Base-by-base conservation (phyloP, 2,113 vertebrate species). In the Pterocles burchelli region DNA sequence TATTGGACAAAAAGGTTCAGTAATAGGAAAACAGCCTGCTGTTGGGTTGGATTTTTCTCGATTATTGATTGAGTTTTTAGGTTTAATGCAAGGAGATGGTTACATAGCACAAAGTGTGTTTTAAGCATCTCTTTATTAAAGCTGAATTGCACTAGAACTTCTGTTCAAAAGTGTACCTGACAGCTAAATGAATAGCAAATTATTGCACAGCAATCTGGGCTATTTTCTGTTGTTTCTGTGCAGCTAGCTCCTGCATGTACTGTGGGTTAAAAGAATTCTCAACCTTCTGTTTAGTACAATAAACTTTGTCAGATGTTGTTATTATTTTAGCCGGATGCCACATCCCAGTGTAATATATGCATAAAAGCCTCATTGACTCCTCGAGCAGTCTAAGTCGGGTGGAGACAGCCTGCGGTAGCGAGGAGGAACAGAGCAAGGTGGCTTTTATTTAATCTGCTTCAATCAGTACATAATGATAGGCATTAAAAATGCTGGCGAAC, bases 301-400 rank as follows among this genome's bases (percentile, higher is more conserved):
- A 95, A 95, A 95, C 57, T 96, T 95, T 90, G 95, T 97, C 96
- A 97, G 94, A 70, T 92, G 89, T 61, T 95, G 77, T 95, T 95
- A 81, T 95, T 86, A 82, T 89, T 96, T 92, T 72, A 75, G 67
- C 95, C 45, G 52, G 92, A 26, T 79, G 85, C 85, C 63, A 43
- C 45, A 88, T 66, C 63, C 6, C 6, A 13, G 54, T 29, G 71
- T 57, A 67, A 93, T 70, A 54, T 85, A 67, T 88, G 90, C 91
- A 59, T 43, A 48, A 89, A 94, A 92, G 89, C 61, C 66, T 90
- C 81, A 13, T 25, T 90, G 95, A 78, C 62, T 96, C 51, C 73
- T 29, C 19, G 38, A 92, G 73, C 65, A 78, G 86, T 13, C 49
- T 4, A 46, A 87, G 74, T 52, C 54, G 17, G 85, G 71, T n/a